phyloP scores from a whole-genome alignment of 2,888 invertebrate species.

The Scaptomyza flava region DNA sequence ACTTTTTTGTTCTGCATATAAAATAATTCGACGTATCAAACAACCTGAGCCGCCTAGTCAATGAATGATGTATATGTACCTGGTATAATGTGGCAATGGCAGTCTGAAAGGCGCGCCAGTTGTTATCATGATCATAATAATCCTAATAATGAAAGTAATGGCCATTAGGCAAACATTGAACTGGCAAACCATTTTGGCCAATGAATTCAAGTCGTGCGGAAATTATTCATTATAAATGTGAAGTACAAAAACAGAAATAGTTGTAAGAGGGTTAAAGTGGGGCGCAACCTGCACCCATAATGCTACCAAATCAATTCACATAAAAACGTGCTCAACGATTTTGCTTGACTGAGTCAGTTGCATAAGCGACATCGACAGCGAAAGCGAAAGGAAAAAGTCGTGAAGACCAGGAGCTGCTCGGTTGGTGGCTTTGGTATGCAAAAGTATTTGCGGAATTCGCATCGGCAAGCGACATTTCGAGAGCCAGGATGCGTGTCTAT shows the following conservation, averaged over 20 bases:
- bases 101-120: conserved; percentile 35
- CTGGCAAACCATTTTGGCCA: conserved; percentile 68
- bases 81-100: background rate
- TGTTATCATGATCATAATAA: conserved; percentile 64
- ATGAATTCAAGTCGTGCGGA: conserved; percentile 75
- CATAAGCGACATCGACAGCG: conserved; percentile 32
- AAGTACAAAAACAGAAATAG: conserved; percentile 9
- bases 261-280: conserved; percentile 13
- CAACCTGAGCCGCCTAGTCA: background rate
- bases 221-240: conserved; percentile 77
- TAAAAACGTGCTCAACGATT: conserved; percentile 47
- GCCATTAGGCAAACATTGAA: conserved; percentile 72
- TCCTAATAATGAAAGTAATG: conserved; percentile 72
- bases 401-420: conserved; percentile 26
- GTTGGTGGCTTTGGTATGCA: conserved; percentile 42
- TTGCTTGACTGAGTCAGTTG: conserved; percentile 33
- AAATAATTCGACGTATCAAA: conserved; percentile 35
- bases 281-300: conserved; percentile 40
- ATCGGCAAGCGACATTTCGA: conserved; percentile 52
- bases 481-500: conserved; percentile 65
- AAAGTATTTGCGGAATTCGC: conserved; percentile 70
- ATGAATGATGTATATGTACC: conserved; percentile 11
- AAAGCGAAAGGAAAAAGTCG: background rate
- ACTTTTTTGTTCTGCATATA: conserved; percentile 29
- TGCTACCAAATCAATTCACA: conserved; percentile 70